phyloP scores from a whole-genome alignment of 1,140 invertebrate genomes.

The Holcopasites calliopsidis region DNA sequence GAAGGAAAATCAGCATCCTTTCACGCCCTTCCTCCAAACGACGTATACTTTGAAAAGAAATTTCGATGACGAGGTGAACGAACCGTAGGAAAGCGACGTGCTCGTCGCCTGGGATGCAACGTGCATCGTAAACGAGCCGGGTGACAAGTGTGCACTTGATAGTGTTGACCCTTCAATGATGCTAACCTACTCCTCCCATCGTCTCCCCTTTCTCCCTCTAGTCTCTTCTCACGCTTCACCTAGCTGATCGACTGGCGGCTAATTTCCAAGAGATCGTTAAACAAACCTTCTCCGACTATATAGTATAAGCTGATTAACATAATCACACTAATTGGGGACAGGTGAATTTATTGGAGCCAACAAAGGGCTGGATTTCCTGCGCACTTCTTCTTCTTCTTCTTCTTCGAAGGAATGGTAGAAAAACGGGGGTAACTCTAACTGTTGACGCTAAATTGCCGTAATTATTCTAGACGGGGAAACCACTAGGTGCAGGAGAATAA shows the following conservation, averaged over 20 bases:
- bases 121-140: constrained; percentile 74
- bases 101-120: constrained; percentile 68
- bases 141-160: constrained; percentile 68
- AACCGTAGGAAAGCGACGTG: constrained; percentile 65
- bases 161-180: constrained; percentile 70
- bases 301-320: too few relatives aligned
- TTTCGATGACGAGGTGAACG: constrained; percentile 72
- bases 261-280: constrained; percentile 55
- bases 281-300: constrained; percentile 14
- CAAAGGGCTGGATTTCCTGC: too few relatives aligned
- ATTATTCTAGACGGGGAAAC: background rate
- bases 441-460: background rate
- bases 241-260: constrained; percentile 3
- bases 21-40: background rate
- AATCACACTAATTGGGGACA: too few relatives aligned
- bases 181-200: constrained; percentile 56
- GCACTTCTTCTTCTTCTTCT: background rate
- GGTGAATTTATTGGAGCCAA: too few relatives aligned
- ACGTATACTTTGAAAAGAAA: constrained; percentile 65
- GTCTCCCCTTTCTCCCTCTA: constrained; percentile 20
- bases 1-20: background rate
- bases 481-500: background rate
- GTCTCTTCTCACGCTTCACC: constrained; percentile 9
- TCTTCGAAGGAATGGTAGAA: background rate
- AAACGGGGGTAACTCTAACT: too few relatives aligned